Base-by-base conservation (phyloP, 2,113 vertebrate genomes). In the Bujurquina vittata region DNA sequence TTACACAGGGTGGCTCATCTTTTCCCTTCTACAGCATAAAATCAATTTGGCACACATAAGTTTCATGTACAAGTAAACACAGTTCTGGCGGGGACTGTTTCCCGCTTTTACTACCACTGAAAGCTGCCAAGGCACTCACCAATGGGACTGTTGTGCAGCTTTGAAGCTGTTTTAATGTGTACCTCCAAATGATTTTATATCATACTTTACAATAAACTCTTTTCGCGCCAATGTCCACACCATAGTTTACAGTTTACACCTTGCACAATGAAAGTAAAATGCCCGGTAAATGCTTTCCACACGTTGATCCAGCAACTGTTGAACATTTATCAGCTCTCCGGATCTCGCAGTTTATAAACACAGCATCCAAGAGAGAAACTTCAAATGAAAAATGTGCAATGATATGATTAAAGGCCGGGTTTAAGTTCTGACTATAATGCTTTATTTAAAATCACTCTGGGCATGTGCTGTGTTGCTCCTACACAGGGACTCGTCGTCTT, bases 271-370 rank as follows among this genome's bases (percentile, higher is more conserved):
- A 20, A 85, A n/a, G 10, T 4, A 10, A 46, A 52, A 58, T n/a
- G 37, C 20, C 10, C 9, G 10, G 20, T 26, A 23, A 55, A 58
- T 26, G 18, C 40, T 77, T 22, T 52, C 7, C 40, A 63, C 20
- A 69, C 43, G 18, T 67, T 65, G 26, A 78, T 63, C 54, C 14
- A 46, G 31, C 46, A 82, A 61, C 60, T 75, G 79, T 43, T 57
- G 11, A 75, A 54, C 58, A 63, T 76, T 77, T 29, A 65, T 88
- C 75, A 75, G 54, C 31, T 52, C 55, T 62, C 18, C 56, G n/a
- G 4, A 79, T 82, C 57, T 84, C 60, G 12, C 62, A 79, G 74
- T 81, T 79, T 82, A 55, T 46, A 79, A 22, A 89, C 43, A 18
- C 43, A 52, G 23, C 84, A 54, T 60, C 26, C 31, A 23, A 79